Evolutionary conservation across 2,797 vertebrate species (phyloP).

Genomic region (Gambelia wislizenii): DNA sequence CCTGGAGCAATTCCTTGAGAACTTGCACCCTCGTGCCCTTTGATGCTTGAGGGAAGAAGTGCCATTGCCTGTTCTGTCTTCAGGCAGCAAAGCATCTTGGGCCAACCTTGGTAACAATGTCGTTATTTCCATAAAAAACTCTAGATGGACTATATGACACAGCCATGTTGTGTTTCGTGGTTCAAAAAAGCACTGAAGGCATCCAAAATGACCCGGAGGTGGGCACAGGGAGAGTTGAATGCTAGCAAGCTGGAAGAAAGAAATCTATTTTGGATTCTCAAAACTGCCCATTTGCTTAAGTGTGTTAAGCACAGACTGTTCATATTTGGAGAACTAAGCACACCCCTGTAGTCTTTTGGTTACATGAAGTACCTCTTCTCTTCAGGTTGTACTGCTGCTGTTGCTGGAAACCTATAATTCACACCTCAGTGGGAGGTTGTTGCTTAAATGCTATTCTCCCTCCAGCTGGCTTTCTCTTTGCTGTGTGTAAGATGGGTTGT

Average conservation of each 20-base stretch:
- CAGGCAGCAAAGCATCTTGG: not conserved
- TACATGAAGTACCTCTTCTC: not conserved
- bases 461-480: not conserved
- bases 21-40: not conserved
- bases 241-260: not conserved
- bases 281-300: constrained; percentile 5
- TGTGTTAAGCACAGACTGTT: not conserved
- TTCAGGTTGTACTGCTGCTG: not conserved
- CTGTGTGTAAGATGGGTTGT: not conserved
- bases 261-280: not conserved
- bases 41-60: not conserved
- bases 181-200: not conserved
- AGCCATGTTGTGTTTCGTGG: not conserved
- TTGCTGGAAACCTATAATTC: constrained; percentile 23
- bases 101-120: not conserved
- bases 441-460: constrained; percentile 16
- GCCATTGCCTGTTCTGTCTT: not conserved
- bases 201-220: not conserved
- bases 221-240: not conserved
- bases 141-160: not conserved
- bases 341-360: not conserved
- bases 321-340: constrained; percentile 6
- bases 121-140: not conserved
- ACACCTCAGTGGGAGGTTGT: not conserved
- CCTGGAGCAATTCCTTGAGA: not conserved